Evolutionary conservation across 2,113 vertebrate genomes (phyloP), one percentile per base, ranked within the genome.

Genomic region (Eonycteris spelaea): DNA sequence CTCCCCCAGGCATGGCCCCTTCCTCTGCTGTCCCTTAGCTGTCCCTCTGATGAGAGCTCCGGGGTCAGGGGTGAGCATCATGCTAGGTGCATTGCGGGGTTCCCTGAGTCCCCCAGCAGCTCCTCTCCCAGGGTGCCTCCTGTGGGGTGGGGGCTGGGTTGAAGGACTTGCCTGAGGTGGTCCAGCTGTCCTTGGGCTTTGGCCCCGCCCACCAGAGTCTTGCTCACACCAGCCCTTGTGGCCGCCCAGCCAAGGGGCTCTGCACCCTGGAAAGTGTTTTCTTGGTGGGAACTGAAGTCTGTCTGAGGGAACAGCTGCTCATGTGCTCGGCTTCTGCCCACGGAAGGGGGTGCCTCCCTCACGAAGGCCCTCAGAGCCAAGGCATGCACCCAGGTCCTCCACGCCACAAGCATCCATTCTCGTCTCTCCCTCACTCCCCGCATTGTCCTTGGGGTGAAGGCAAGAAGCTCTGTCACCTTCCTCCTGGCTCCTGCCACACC

Each of bases 391-490:
- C 30, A 14, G 7, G 10, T 0, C 0, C 21, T 21, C 53, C 12
- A 14, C 22, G 30, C 86, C 13, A 1, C 2, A 11, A 55, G 35
- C 22, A 6, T 33, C 15, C 7, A 22, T 28, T 10, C 6, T 7
- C 9, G 3, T 5, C 9, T 9, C 74, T 0, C 26, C 57, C 57
- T 53, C 11, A 0, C n/a, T 16, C 7, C 43, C 28, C 4, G 12
- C 11, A 0, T 7, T 5, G 30, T 53, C 83, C 70, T 12, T 53
- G 71, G 57, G 80, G 38, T 55, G 8, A 35, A 57, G 61, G 35
- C 40, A 53, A 38, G 74, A 77, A 61, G 73, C 78, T 12, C 9
- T 21, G 16, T 57, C 30, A 6, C 90, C 24, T 71, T 85, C 24
- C 7, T 30, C 51, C 0, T 1, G 45, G 35, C 45, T 43, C 48